Base-by-base conservation (phyloP, 2,888 invertebrate species). In the Platycheirus rosarum region DNA sequence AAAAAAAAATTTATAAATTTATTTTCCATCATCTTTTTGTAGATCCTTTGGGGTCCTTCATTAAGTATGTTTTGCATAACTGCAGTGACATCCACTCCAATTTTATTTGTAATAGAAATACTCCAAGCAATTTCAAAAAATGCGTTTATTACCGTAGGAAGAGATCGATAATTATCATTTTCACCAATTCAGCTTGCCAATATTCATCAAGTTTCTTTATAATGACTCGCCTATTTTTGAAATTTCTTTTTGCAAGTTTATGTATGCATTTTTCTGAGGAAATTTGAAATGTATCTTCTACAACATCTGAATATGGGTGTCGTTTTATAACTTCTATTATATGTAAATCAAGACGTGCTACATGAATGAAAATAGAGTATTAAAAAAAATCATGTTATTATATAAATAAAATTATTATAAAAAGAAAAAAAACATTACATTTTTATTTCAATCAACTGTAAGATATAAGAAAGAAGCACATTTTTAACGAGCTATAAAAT, bases 171-270 rank as follows among this genome's bases (percentile, higher is more conserved):
- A 2, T 86, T 86, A n/a, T 86, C 87, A 78, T 90, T 90, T 23
- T 86, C 70, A 87, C 88, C 13, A 90, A 85, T 86, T 91, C 90
- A 13, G 88, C 88, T 87, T 91, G 91, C 90, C 88, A 90, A n/a
- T 89, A 85, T 77, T 91, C 89, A 86, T 90, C 87, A 4, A 90
- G 82, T 49, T 87, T 89, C 79, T 88, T 88, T 44, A 88, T 85
- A 13, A 88, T 85, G 29, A 88, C 88, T 49, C 82, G 69, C 44
- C 89, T 84, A 29, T 88, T 84, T 26, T 84, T 85, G 86, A 88
- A 89, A 85, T 90, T 90, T 74, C 84, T 85, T 55, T 89, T 84
- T 35, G 87, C 88, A 18, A 87, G 85, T 85, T 86, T 88, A 86
- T 90, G 89, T 2, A 91, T n/a, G n/a, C n/a, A n/a, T n/a, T n/a